Conservation (phyloP, 2,888 invertebrate species). For the Uropetala carovei region DNA sequence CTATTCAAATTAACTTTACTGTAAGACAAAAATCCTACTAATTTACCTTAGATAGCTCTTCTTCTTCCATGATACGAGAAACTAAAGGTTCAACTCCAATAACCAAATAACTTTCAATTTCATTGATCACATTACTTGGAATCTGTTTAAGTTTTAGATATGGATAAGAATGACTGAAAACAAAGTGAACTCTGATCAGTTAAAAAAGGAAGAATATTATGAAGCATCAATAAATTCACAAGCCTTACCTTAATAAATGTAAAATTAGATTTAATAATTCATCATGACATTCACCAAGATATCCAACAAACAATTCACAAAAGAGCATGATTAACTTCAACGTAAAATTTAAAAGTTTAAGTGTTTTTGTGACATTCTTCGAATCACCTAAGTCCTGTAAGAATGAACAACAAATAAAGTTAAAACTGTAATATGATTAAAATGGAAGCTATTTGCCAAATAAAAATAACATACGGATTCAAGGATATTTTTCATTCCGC, state of each 20-base stretch:
- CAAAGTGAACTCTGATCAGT: not conserved
- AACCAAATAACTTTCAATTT: conserved; percentile 67
- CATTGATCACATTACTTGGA: conserved; percentile 53
- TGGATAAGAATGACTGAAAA: conserved; percentile 64
- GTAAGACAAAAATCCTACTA: not conserved
- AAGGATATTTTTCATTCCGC: conserved; percentile 72
- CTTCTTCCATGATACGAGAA: conserved; percentile 66
- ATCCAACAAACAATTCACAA: conserved; percentile 71
- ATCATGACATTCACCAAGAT: conserved; percentile 67
- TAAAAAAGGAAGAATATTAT: not conserved
- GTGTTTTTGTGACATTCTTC: conserved; percentile 74
- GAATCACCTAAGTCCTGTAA: conserved; percentile 74
- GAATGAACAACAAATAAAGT: conserved; percentile 46
- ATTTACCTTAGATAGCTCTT: conserved; percentile 26
- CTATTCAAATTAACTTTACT: not conserved
- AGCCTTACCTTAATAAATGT: not conserved
- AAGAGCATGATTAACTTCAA: conserved; percentile 76
- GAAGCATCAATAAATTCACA: not conserved
- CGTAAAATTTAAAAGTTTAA: conserved; percentile 77
- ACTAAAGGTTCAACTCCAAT: conserved; percentile 69
- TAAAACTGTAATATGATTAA: conserved; percentile 14
- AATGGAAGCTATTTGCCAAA: conserved; percentile 67
- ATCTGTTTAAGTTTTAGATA: conserved; percentile 57
- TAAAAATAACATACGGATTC: conserved; percentile 70
- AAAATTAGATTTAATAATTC: conserved; percentile 66